Base-by-base conservation (phyloP, 2,113 vertebrate species). In the Cranoglanis bouderius region DNA sequence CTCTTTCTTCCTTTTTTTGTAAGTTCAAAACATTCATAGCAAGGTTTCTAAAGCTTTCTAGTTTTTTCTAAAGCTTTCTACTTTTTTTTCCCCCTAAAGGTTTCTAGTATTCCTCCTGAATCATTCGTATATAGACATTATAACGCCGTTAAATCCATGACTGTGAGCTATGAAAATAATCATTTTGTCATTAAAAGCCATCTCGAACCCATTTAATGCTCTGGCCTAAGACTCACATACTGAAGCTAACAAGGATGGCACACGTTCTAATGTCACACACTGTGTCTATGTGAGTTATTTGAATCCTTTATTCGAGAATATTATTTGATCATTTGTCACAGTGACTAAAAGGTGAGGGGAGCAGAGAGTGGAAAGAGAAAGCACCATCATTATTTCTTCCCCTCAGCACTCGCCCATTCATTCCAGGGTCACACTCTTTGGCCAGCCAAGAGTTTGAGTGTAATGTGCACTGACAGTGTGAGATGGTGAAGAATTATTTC, bases 401-500 rank as follows among this genome's bases (percentile, higher is more conserved):
- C 94, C 94, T 95, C 92, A 95, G 94, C 94, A 88, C 93, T 95
- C 93, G 94, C 93, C 93, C 94, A 94, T 96, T 96, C 95, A 96
- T 93, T 93, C 82, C 91, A 94, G 94, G 90, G 94, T 94, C 94
- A 94, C 94, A 94, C 94, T 91, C 93, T 94, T 91, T 94, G 94
- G 65, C 91, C 90, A 95, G 95, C 94, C 91, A 90, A 92, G 87
- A 92, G 93, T 95, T 95, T 97, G 97, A 97, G 94, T 89, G 84
- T 97, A 97, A 97, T 96, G 94, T 89, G 94, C 93, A 90, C 94
- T 92, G 97, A 97, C 96, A 97, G 95, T 94, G 96, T 95, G 96
- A 97, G 96, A 97, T 91, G 94, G 96, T 95, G 95, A 97, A 96
- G 94, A 97, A 97, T 96, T 96, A 96, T 96, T 96, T 96, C 94